phyloP scores from a whole-genome alignment of 2,113 vertebrate genomes.

The Motacilla alba region DNA sequence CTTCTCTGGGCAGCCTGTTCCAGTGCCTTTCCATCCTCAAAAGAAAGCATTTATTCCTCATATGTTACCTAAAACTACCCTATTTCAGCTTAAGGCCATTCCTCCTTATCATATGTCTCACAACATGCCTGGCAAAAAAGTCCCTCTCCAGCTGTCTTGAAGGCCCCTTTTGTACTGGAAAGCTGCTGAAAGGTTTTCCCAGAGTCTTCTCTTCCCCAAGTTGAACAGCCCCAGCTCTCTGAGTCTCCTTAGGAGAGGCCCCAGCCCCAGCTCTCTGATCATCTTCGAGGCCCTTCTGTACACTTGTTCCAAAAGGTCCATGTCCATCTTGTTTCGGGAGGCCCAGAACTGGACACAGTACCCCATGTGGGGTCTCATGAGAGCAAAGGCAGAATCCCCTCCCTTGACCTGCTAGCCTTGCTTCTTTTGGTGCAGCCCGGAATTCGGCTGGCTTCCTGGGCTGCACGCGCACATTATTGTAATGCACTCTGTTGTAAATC shows the following conservation, averaged over 20 bases:
- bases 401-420: neutral
- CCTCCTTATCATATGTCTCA: neutral
- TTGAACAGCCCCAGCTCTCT: neutral
- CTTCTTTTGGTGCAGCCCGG: neutral
- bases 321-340: rapidly evolving
- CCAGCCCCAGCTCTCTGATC: no score
- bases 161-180: neutral
- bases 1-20: neutral
- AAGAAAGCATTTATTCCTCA: neutral
- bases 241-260: neutral
- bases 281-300: neutral
- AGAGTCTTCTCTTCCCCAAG: neutral
- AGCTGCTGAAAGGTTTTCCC: neutral
- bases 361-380: neutral
- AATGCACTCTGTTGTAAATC: neutral
- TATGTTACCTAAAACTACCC: neutral
- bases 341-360: neutral
- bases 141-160: neutral
- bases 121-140: neutral
- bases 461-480: rapidly evolving
- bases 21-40: neutral
- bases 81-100: neutral
- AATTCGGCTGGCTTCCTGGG: neutral
- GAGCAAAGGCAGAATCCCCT: neutral
- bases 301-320: no score